Base-by-base conservation (phyloP, 2,113 vertebrate genomes). In the Potamarius usumacintae region DNA sequence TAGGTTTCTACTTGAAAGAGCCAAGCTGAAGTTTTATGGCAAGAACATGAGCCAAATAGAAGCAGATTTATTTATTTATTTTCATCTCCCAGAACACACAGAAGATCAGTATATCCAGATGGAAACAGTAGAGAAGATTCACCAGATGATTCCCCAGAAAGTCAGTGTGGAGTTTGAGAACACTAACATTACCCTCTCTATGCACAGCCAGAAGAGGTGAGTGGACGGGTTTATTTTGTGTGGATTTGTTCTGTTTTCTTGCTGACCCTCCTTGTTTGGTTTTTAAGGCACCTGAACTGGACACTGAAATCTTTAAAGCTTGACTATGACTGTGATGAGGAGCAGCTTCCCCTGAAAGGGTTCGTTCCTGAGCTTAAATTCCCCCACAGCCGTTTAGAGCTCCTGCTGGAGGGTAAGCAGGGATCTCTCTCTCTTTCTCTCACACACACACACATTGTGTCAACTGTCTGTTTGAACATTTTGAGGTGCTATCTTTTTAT, bases 171-270 rank as follows among this genome's bases (percentile, higher is more conserved):
- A 97, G 88, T 96, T 98, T 93, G 97, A 99, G 91, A 98, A 95
- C 87, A 98, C 96, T 55, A 99, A 96, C 71, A 89, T 96, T 48
- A 97, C 97, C 15, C 93, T 99, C 69, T 99, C 98, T 22, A 97
- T 99, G 97, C 98, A 98, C 89, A 99, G 98, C 94, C 97, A 98
- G 91, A 99, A 98, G 91, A 96, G 96, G 98, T 99, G 88, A 95
- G 94, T 79, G 14, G 2, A 55, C 60, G 12, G 50, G 8, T 30
- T 22, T n/a, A 58, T 20, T 11, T 69, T 52, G 17, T 9, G 10
- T 5, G 10, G 67, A 30, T 30, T 12, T 30, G 9, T 27, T 55
- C 2, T 22, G 20, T 25, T 71, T 55, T 34, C 14, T 67, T 27
- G 8, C 42, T 18, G 7, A 55, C 65, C 34, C 0, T 55, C 14